Evolutionary conservation across 2,797 vertebrate species (phyloP), one percentile per base, ranked within the genome.

Genomic region (Orientallactaga sibirica): DNA sequence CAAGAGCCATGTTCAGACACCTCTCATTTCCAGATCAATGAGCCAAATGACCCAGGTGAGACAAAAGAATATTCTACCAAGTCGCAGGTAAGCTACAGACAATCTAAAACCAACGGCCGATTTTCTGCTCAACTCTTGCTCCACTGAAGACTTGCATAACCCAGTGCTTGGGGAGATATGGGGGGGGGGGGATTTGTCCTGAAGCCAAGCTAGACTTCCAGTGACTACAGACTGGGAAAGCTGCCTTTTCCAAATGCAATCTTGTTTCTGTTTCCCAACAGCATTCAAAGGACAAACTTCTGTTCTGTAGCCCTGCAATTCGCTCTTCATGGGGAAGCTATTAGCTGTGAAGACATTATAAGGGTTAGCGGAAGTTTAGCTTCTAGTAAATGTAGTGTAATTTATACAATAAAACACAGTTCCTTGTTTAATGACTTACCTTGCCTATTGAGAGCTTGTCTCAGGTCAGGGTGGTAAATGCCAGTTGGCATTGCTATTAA

Each of bases 121-220:
- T 97, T 97, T 98, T 97, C 97, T 97, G 97, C 96, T 97, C 98
- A 96, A 88, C 75, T 97, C 95, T 98, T 96, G 68, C 97, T 97
- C 96, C 97, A 98, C 97, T 97, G 96, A 92, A 94, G 94, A 98
- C 98, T 98, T 98, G 98, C 98, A 98, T 98, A 98, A 98, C 95
- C 80, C 73, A 90, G 94, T 95, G 20, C 96, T 92, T 58, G 92
- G 97, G 98, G 97, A 98, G 94, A 93, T 94, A 91, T 96, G 95
- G 97, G 96, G 98, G 98, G 91, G 98, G 98, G 96, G 96, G 93
- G 93, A 97, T 98, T 97, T 97, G 81, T 93, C 95, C 96, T 97
- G 97, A 97, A 96, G 90, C 94, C 97, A 98, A 76, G 96, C 97
- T 97, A 98, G 96, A 90, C 81, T 94, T 96, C 96, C 96, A 97